These are phyloP conservation scores for Styela plicata DNA, from an alignment of 23 tunicate species.

Conservation along the genomic window DNA sequence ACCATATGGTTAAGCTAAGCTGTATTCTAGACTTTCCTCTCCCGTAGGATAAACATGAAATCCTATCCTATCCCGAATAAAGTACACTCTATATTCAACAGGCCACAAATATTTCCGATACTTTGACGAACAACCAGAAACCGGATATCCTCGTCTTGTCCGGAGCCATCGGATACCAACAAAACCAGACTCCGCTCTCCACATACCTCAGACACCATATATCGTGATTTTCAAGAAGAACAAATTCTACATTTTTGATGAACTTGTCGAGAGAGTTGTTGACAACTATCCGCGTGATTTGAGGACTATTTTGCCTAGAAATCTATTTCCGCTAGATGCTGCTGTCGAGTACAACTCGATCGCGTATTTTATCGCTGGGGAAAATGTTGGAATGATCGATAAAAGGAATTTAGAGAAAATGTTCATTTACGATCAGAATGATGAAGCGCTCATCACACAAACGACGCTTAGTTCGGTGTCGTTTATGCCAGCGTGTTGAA, in stretches of 20 bases:
- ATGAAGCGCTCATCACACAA: too few relatives aligned
- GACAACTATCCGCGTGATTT: not conserved
- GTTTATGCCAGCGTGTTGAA: too few relatives aligned
- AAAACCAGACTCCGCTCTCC: conserved; percentile 10
- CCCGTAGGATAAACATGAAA: too few relatives aligned
- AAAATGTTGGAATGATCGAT: not conserved
- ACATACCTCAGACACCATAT: not conserved
- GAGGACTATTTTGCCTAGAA: not conserved
- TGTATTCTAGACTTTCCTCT: too few relatives aligned
- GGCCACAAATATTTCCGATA: conserved; percentile 12
- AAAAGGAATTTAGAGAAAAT: not conserved
- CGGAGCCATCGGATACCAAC: conserved; percentile 13
- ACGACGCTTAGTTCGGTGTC: too few relatives aligned
- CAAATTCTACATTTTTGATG: not conserved
- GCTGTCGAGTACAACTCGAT: not conserved
- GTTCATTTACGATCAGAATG: too few relatives aligned
- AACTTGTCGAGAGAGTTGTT: not conserved
- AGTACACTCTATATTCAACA: not conserved
- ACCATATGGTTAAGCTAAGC: too few relatives aligned
- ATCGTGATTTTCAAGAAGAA: not conserved
- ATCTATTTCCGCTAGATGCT: conserved; percentile 2
- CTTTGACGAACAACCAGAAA: not conserved
- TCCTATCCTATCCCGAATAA: too few relatives aligned
- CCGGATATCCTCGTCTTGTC: conserved; percentile 10
- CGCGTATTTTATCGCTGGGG: not conserved